Percentiles rank a stretch among this genome's conserved stretches.
Evolutionary conservation across 2,888 invertebrate genomes (phyloP).

Genomic region (Hyppa rectilinea): DNA sequence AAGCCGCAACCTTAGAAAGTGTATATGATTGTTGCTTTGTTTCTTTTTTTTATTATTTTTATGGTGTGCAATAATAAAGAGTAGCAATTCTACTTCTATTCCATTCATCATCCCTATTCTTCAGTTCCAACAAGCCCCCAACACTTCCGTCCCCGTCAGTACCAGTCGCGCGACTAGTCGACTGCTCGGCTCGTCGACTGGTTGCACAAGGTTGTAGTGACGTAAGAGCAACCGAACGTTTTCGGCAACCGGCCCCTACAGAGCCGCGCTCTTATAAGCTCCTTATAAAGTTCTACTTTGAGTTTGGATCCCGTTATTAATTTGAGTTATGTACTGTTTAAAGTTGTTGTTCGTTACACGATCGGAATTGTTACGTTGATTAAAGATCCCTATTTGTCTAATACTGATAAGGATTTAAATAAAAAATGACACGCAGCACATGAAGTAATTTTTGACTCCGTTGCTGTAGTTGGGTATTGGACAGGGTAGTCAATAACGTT

Average conservation of each 20-base stretch:
- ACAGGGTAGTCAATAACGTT: too few relatives aligned
- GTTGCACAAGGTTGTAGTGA: constrained; percentile 67
- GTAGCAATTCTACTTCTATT: too few relatives aligned
- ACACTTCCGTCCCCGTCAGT: constrained; percentile 36
- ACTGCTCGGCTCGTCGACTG: constrained; percentile 27
- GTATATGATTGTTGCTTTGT: too few relatives aligned
- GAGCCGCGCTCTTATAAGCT: constrained; percentile 24
- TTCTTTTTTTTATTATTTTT: too few relatives aligned
- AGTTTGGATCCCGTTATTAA: constrained; percentile 36
- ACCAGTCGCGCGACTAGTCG: constrained; percentile 50
- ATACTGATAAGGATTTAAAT: too few relatives aligned
- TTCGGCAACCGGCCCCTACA: constrained; percentile 58
- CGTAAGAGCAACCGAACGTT: constrained; percentile 62
- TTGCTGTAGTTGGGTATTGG: too few relatives aligned
- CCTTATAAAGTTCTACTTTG: constrained; percentile 26
- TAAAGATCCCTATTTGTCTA: background rate
- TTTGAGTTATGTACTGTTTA: background rate
- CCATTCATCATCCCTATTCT: too few relatives aligned
- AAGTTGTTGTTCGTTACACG: background rate
- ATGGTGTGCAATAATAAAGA: too few relatives aligned
- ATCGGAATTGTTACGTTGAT: background rate
- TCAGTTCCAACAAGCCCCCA: too few relatives aligned
- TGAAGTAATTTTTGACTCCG: too few relatives aligned
- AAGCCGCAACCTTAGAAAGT: too few relatives aligned
- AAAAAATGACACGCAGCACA: too few relatives aligned